phyloP scores from a whole-genome alignment of 2,888 invertebrate genomes.

The Hemithea aestivaria region DNA sequence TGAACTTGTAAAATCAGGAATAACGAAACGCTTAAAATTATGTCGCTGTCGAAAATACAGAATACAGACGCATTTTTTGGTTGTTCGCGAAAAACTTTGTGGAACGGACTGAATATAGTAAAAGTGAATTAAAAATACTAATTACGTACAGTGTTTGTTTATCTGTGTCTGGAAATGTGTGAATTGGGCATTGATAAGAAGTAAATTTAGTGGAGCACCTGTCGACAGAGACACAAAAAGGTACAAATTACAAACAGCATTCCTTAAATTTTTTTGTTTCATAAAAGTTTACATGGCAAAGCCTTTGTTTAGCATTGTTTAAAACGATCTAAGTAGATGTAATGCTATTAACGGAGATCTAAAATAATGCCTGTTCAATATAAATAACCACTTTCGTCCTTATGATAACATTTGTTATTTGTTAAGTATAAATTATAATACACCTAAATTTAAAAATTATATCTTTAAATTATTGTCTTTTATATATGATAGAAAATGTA shows the following conservation, averaged over 20 bases:
- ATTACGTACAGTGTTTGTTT: conserved; percentile 4
- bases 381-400: too few species aligned
- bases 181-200: conserved; percentile 13
- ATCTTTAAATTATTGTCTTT: too few species aligned
- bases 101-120: conserved; percentile 2
- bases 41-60: conserved; percentile 14
- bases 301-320: neutral
- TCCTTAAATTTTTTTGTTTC: conserved; percentile 26
- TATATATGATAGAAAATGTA: too few species aligned
- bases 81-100: conserved; percentile 11
- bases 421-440: too few species aligned
- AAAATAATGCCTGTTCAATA: too few species aligned
- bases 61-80: conserved; percentile 19
- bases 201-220: conserved; percentile 20
- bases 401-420: too few species aligned
- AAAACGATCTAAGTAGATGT: too few species aligned
- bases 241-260: conserved; percentile 40
- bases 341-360: too few species aligned
- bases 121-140: conserved; percentile 1
- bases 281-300: conserved; percentile 5
- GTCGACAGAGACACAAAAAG: conserved; percentile 36
- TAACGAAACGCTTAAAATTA: conserved; percentile 1
- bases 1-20: neutral
- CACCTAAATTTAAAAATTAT: too few species aligned
- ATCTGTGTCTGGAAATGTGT: conserved; percentile 2